These are phyloP conservation scores for Rallus limicola DNA, from an alignment of 2,113 vertebrate species.

Conservation along the genomic window DNA sequence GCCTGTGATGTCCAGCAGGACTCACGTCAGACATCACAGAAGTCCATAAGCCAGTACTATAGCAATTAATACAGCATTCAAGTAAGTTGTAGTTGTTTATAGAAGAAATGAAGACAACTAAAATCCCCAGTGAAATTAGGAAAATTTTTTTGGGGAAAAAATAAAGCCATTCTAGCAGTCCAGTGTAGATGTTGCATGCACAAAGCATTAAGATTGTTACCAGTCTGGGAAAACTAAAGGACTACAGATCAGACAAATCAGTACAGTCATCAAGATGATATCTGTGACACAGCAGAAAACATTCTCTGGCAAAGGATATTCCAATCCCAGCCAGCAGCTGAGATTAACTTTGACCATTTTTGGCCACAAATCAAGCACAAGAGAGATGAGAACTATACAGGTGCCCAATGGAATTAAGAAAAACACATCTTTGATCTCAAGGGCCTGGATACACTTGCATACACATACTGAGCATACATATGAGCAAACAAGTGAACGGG, in stretches of 20 bases:
- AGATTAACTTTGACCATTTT: slow-evolving; percentile 43
- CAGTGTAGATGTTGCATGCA: not conserved
- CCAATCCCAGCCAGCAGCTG: not conserved
- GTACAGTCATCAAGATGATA: slow-evolving; percentile 35
- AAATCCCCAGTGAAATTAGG: not conserved
- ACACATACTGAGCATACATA: not conserved
- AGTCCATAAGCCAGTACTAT: not conserved
- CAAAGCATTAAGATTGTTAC: not conserved
- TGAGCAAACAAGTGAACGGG: not conserved
- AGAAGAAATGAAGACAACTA: not conserved
- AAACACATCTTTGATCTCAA: not conserved
- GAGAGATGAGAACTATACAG: not conserved
- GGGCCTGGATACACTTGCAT: not conserved
- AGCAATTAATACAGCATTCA: not conserved
- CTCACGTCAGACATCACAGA: not conserved
- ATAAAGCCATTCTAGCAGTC: not conserved
- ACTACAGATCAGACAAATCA: not conserved
- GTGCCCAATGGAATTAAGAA: not conserved
- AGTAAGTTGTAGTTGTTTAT: not conserved
- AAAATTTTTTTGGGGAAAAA: not conserved
- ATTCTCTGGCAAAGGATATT: slow-evolving; percentile 38
- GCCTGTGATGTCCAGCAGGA: not conserved
- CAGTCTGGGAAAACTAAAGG: not conserved
- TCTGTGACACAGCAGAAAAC: slow-evolving; percentile 45
- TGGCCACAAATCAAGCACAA: slow-evolving; percentile 41